Conservation (phyloP, 2,113 vertebrate genomes). For the Lasiurus cinereus region DNA sequence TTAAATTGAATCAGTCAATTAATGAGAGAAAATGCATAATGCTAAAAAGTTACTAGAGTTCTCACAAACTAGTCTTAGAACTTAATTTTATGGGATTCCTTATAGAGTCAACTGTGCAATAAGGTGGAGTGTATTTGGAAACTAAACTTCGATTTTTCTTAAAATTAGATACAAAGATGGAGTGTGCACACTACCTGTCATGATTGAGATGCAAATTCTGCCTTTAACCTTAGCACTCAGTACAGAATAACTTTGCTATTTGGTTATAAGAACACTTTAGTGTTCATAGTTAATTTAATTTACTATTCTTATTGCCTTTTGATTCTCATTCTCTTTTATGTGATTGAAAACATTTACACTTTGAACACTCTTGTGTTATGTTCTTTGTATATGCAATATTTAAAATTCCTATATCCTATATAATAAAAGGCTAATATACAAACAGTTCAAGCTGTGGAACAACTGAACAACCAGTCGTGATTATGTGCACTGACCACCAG, state of each 20-base stretch:
- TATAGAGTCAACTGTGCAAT: not conserved
- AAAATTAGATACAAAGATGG: not conserved
- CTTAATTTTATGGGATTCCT: not conserved
- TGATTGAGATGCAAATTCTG: not conserved
- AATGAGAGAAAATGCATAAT: conserved; percentile 7
- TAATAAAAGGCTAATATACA: too few relatives aligned
- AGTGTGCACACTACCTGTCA: not conserved
- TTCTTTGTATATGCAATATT: not conserved
- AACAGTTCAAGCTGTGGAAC: too few relatives aligned
- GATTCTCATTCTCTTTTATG: not conserved
- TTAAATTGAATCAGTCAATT: conserved; percentile 4
- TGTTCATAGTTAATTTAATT: not conserved
- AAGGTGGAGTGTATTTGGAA: not conserved
- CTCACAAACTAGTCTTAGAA: conserved; percentile 15
- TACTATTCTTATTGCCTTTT: not conserved
- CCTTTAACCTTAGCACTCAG: not conserved
- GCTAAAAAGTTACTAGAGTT: not conserved
- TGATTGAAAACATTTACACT: not conserved
- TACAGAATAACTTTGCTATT: not conserved
- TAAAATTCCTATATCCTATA: not conserved
- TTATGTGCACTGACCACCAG: too few relatives aligned
- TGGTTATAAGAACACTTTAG: not conserved
- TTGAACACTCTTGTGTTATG: not conserved
- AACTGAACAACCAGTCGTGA: too few relatives aligned
- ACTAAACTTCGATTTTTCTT: not conserved